Evolutionary conservation across 2,113 vertebrate genomes (phyloP).

Genomic region (Nothobranchius furzeri): DNA sequence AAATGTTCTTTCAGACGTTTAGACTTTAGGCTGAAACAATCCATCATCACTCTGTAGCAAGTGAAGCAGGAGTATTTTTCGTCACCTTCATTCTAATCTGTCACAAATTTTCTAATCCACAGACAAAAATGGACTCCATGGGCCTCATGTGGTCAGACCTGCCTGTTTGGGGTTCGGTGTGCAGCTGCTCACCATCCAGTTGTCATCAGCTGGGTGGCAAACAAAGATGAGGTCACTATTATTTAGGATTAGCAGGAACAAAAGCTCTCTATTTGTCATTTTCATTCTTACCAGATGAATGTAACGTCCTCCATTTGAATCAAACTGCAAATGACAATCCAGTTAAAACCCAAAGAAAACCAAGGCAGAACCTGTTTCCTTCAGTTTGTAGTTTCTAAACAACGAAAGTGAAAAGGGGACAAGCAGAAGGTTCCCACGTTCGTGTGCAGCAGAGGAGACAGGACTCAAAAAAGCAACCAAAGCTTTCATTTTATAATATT

Average conservation of each 20-base stretch:
- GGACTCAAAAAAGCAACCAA: slow-evolving; percentile 61
- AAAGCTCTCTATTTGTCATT: slow-evolving; percentile 58
- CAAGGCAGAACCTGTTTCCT: not conserved
- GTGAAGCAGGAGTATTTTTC: slow-evolving; percentile 19
- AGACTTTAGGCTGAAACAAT: slow-evolving; percentile 12
- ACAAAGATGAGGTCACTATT: slow-evolving; percentile 66
- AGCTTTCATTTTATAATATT: slow-evolving; percentile 73
- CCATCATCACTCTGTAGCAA: slow-evolving; percentile 1
- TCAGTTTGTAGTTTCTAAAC: slow-evolving; percentile 3
- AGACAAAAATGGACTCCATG: not conserved
- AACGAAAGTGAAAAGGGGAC: not conserved
- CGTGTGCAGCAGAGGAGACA: slow-evolving; percentile 38
- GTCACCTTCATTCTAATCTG: slow-evolving; percentile 12
- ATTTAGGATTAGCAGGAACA: slow-evolving; percentile 57
- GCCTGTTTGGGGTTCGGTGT: slow-evolving; percentile 29
- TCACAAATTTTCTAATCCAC: not conserved
- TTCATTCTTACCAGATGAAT: slow-evolving; percentile 47
- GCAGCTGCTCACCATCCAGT: slow-evolving; percentile 64
- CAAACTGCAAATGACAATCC: slow-evolving; percentile 41
- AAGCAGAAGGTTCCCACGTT: slow-evolving; percentile 43
- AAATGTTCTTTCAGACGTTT: too few relatives aligned
- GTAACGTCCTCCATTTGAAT: slow-evolving; percentile 21
- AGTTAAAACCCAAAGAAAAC: slow-evolving; percentile 52
- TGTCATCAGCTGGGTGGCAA: slow-evolving; percentile 64
- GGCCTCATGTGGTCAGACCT: slow-evolving; percentile 21